Conservation (phyloP, 2,113 vertebrate genomes). For the Sigmodon hispidus region DNA sequence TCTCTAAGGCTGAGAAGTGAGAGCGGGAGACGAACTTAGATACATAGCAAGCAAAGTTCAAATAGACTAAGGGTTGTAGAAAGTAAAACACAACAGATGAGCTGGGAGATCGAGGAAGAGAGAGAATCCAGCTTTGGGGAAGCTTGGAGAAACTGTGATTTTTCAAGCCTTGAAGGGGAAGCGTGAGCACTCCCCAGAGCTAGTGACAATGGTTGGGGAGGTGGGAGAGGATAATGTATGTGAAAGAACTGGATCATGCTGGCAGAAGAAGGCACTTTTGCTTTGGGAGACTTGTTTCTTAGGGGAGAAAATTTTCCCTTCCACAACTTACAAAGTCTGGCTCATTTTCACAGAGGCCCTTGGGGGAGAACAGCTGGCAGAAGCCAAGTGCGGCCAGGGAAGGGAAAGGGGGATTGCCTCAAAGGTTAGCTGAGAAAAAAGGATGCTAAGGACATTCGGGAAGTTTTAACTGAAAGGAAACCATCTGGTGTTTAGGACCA, state of each 20-base stretch:
- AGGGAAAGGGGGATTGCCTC: neutral
- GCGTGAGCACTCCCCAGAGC: no score
- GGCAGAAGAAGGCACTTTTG: neutral
- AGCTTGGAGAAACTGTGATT: neutral
- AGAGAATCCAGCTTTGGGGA: neutral
- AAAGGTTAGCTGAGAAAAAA: conserved; percentile 39
- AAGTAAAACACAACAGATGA: neutral
- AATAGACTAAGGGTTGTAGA: neutral
- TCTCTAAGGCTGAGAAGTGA: neutral
- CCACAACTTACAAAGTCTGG: neutral
- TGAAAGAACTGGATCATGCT: neutral
- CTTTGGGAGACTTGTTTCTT: neutral
- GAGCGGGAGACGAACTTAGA: neutral
- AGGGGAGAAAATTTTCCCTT: neutral
- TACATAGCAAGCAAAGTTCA: neutral
- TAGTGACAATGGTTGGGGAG: accelerated
- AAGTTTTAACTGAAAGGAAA: conserved; percentile 43
- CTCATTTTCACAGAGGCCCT: conserved; percentile 27
- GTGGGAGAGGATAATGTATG: neutral
- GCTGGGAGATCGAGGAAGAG: neutral
- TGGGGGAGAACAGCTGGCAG: neutral
- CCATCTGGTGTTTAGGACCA: conserved; percentile 58
- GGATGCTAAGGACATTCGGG: neutral
- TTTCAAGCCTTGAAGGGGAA: neutral
- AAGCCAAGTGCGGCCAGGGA: neutral